Conservation (phyloP, 2,113 vertebrate species). For the Podilymbus podiceps region DNA sequence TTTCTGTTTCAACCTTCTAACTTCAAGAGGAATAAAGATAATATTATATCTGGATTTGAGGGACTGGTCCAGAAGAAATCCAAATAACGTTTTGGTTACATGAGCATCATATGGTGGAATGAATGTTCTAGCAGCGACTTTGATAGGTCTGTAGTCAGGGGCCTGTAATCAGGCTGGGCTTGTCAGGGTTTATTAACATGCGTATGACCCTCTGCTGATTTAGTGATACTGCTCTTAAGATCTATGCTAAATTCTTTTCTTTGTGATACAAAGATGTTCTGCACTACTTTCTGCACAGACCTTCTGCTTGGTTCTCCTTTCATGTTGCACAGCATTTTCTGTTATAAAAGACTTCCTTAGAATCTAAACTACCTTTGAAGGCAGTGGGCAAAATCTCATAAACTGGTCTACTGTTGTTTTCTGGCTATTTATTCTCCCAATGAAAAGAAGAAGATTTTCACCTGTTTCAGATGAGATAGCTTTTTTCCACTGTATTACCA, state of each 20-base stretch:
- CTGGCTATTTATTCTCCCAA: neutral
- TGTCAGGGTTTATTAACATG: neutral
- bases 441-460: neutral
- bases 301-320: neutral
- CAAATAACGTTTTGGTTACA: neutral
- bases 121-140: neutral
- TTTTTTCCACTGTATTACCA: neutral
- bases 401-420: neutral
- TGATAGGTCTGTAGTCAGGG: neutral
- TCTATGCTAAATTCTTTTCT: neutral
- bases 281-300: neutral
- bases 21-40: neutral
- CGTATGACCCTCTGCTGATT: neutral
- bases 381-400: neutral
- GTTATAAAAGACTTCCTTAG: neutral
- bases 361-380: neutral
- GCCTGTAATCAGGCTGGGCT: neutral
- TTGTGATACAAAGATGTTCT: neutral
- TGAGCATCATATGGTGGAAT: neutral
- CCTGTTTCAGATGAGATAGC: neutral
- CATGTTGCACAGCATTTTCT: neutral
- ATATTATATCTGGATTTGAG: neutral
- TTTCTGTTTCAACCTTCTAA: neutral
- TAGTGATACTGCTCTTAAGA: neutral
- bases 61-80: neutral